A percentile compares a stretch with the other conserved stretches of the same genome.
These are phyloP conservation scores for Lycaon pictus DNA, from an alignment of 2,113 vertebrate genomes.

Conservation along the genomic window DNA sequence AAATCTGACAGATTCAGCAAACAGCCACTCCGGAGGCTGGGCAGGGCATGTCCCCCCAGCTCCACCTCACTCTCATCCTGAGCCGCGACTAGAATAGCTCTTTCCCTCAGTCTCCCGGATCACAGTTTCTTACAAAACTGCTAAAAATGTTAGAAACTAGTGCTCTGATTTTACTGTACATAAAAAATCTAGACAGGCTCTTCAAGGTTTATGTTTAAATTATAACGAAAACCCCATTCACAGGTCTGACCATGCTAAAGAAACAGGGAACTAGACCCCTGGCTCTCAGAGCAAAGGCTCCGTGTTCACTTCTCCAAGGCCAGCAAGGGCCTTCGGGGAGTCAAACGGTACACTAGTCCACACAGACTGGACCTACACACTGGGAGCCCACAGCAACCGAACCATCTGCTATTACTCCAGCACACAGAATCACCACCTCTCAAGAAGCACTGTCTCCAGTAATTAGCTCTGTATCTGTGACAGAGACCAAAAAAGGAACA, in stretches of 20 bases:
- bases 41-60: neutral
- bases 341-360: neutral
- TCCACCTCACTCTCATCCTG: neutral
- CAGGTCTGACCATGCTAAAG: neutral
- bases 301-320: neutral
- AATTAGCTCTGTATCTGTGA: neutral
- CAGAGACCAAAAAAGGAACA: neutral
- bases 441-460: neutral
- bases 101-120: neutral
- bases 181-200: neutral
- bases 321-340: neutral
- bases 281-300: neutral
- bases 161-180: neutral
- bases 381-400: neutral
- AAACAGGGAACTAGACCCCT: neutral
- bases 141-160: neutral
- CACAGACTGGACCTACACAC: neutral
- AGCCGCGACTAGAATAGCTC: neutral
- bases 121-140: neutral
- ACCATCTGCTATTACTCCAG: neutral
- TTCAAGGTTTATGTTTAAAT: neutral
- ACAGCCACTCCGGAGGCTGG: neutral
- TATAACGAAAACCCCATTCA: neutral
- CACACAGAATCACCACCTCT: fast-evolving
- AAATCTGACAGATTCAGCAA: fast-evolving